Evolutionary conservation across 2,888 invertebrate genomes (phyloP).

Genomic region (Chymomyza procnemis): DNA sequence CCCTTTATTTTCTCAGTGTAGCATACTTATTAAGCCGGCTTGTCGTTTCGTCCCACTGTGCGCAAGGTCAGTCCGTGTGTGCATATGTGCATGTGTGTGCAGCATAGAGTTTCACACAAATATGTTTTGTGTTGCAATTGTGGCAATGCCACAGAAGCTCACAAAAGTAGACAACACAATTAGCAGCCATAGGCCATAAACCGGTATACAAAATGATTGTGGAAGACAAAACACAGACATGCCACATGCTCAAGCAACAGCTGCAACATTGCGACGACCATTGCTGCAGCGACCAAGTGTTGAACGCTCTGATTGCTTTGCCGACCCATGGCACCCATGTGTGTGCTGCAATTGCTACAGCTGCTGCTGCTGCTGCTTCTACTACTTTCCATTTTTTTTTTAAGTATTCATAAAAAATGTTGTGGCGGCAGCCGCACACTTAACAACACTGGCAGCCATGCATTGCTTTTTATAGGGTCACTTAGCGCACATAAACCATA

Average conservation of each 20-base stretch:
- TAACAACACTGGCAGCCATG: conserved; percentile 46
- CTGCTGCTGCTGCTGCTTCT: conserved; percentile 5
- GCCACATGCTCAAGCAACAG: conserved; percentile 15
- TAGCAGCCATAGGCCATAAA: conserved; percentile 37
- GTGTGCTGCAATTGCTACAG: neutral
- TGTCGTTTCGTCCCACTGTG: no score
- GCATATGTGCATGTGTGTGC: no score
- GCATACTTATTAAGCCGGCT: no score
- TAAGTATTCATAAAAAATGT: conserved; percentile 68
- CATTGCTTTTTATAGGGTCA: conserved; percentile 70
- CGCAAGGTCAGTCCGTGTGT: neutral
- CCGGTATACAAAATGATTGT: no score
- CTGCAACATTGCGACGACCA: conserved; percentile 16
- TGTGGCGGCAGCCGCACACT: conserved; percentile 34
- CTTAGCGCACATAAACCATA: conserved; percentile 68
- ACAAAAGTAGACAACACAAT: conserved; percentile 47
- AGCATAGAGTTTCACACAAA: neutral
- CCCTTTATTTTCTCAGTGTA: no score
- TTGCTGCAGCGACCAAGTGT: conserved; percentile 48
- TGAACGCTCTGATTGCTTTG: conserved; percentile 64
- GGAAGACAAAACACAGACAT: neutral
- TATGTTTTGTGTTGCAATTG: neutral
- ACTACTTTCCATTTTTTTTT: conserved; percentile 19
- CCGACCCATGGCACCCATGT: neutral
- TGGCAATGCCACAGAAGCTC: neutral